Base-by-base conservation (phyloP, 2,113 vertebrate genomes). In the Trogon surrucura region DNA sequence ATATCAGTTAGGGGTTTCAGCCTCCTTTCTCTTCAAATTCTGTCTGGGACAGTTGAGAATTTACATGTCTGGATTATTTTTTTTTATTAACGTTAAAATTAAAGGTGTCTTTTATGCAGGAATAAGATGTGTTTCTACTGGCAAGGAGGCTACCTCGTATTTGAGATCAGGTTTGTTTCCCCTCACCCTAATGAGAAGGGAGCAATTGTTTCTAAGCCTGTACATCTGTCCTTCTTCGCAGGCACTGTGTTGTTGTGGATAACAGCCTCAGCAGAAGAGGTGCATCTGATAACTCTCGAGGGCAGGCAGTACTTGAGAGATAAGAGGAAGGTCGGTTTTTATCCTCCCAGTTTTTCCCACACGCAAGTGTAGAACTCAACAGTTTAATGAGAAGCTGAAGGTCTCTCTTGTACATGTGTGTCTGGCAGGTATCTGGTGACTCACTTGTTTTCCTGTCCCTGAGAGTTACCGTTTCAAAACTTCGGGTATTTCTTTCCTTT, bases 71-170 rank as follows among this genome's bases (percentile, higher is more conserved):
- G 22, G 9, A 5, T 21, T 41, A 0, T 29, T 70, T 16, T 12
- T 5, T 54, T 65, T 85, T 60, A 47, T 56, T 20, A 4, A 23
- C 13, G 6, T 66, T 78, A 34, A 44, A 48, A 57, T 25, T 5
- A 7, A 38, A 67, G 34, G 29, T 6, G 5, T 72, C 25, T 70
- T 80, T 71, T 7, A 13, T 10, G 2, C 13, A 29, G 56, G 47
- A 25, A 4, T 8, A 1, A 0, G 6, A 56, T 15, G 73, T 50
- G 7, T 36, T 67, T 13, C 23, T 67, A 0, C 66, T 64, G n/a
- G 7, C 26, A 2, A 7, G 25, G 53, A 47, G 11, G 17, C 34
- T 81, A 3, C 34, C 32, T 72, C 0, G 0, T 67, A 0, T 64
- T 53, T 72, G n/a, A n/a, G 32, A 30, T 69, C 44, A 25, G 48